phyloP scores from a whole-genome alignment of 2,113 vertebrate genomes.

The Girardinichthys multiradiatus region DNA sequence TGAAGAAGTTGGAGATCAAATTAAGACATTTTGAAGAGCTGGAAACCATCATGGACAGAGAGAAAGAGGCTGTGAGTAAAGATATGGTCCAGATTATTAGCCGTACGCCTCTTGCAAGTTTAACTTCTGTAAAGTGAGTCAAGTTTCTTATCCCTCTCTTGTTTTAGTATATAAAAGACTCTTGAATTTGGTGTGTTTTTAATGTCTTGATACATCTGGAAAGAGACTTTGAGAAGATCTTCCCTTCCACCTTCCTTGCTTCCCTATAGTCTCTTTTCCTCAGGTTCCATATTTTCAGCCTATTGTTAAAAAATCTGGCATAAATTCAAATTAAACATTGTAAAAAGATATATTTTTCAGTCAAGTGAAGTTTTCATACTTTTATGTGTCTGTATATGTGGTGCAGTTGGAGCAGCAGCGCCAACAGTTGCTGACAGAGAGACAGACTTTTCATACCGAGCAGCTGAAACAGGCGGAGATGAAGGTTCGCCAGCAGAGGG shows the following conservation, averaged over 20 bases:
- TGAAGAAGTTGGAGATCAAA: constrained; percentile 99
- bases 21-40: constrained; percentile 97
- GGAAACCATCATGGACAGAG: constrained; percentile 98
- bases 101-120: background rate
- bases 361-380: background rate
- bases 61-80: constrained; percentile 90
- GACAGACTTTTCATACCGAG: constrained; percentile 96
- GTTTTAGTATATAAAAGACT: no score
- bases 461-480: constrained; percentile 94
- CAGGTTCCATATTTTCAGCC: background rate
- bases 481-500: constrained; percentile 91
- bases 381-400: background rate
- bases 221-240: no score
- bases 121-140: background rate
- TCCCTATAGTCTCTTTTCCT: no score
- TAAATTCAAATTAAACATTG: background rate
- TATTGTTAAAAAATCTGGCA: background rate
- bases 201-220: no score
- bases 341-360: background rate
- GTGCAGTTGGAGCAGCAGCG: constrained; percentile 93
- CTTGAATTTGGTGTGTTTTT: no score
- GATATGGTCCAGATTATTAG: background rate
- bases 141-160: no score
- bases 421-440: constrained; percentile 92
- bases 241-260: no score